Base-by-base conservation (phyloP, 2,888 invertebrate species). In the Ischnura elegans region DNA sequence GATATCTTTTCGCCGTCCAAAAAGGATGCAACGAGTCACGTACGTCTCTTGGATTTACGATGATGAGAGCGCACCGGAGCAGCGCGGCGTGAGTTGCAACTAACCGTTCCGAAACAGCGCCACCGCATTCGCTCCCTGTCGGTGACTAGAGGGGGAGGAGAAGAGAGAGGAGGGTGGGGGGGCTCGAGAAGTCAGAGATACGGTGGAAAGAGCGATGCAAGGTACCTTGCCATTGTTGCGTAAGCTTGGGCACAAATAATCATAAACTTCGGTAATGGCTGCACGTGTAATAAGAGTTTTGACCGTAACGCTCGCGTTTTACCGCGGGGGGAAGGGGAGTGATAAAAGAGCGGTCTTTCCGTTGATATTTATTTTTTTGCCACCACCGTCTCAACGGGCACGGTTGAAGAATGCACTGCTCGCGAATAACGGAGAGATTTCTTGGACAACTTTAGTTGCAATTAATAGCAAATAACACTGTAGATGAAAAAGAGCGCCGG, bases 21-120 rank as follows among this genome's bases (percentile, higher is more conserved):
- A 90, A 90, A 90, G 90, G 90, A 90, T 61, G 61, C 90, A 61
- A 43, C 21, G 61, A 90, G 90, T 90, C 90, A 90, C 90, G 90
- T 90, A 90, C 90, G 90, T 55, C 61, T 43, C 43, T 51, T 55
- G 90, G 90, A 90, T 90, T 90, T 90, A 90, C 90, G 90, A 90
- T 90, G 90, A 90, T 90, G 90, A 90, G 90, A 61, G 90, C 43
- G 90, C 43, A 90, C 61, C 61, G 55, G 55, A 87, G 87, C 55
- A 87, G 55, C 29, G 42, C 87, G 87, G 87, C 87, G 87, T 87
- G 87, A 87, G 87, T 87, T 87, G 55, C 61, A 43, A 90, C 90
- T 90, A 43, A 90, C 90, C 55, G 55, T 36, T 76, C 87, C 55
- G 55, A 90, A 90, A 90, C 90, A 55, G 25, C 90, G 36, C 55